phyloP scores from a whole-genome alignment of 1,140 invertebrate genomes.

The Pseudomyrmex cubaensis region DNA sequence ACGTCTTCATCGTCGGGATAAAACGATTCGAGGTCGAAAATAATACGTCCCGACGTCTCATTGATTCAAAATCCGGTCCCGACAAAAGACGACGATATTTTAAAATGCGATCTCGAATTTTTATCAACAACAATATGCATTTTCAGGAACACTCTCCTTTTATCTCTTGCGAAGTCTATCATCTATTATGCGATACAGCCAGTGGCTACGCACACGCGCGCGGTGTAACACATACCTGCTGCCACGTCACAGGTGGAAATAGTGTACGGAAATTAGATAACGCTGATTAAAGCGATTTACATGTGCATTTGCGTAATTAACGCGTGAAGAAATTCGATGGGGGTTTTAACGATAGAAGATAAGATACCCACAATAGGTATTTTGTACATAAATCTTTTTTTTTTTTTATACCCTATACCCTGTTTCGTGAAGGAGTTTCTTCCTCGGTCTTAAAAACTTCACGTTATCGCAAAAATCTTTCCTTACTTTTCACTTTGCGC shows the following conservation, averaged over 20 bases:
- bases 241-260: background rate
- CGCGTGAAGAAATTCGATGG: background rate
- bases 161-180: background rate
- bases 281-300: constrained; percentile 4
- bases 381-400: background rate
- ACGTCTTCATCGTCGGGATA: constrained; percentile 8
- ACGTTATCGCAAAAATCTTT: background rate
- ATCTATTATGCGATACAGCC: too few species aligned
- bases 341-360: background rate
- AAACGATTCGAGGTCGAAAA: constrained; percentile 13
- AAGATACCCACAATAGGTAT: background rate
- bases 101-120: constrained; percentile 5
- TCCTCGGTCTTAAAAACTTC: background rate
- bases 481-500: background rate
- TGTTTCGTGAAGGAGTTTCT: background rate
- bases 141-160: background rate
- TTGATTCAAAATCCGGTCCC: background rate
- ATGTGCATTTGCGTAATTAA: constrained; percentile 19
- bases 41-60: constrained; percentile 19
- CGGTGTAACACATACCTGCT: background rate
- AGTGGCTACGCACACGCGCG: too few species aligned
- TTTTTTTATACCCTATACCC: too few species aligned
- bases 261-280: constrained; percentile 46
- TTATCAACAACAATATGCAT: constrained; percentile 6
- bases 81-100: constrained; percentile 37